Evolutionary conservation across 2,113 vertebrate species (phyloP).

Genomic region (Hypocryptadius cinnamomeus): DNA sequence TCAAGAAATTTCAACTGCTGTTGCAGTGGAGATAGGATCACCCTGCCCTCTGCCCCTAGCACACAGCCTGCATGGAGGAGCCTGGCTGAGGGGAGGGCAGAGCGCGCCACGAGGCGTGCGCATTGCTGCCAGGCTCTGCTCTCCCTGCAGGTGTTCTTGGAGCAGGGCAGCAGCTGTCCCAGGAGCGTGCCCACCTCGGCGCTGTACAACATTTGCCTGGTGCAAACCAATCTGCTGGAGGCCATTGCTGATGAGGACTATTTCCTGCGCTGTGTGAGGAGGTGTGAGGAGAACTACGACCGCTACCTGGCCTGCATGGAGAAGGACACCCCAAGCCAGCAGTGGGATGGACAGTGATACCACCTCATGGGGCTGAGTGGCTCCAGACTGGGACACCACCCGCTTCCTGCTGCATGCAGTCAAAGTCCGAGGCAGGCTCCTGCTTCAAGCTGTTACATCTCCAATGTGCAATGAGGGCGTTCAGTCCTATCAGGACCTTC

Average conservation of each 20-base stretch:
- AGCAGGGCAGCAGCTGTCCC: conserved; percentile 35
- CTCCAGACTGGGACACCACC: neutral
- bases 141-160: conserved; percentile 73
- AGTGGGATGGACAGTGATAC: neutral
- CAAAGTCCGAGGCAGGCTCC: neutral
- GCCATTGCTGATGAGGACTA: conserved; percentile 80
- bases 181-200: conserved; percentile 68
- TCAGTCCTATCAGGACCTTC: neutral
- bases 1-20: neutral
- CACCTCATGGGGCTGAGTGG: neutral
- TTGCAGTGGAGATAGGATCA: neutral
- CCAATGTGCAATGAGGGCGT: fast-evolving
- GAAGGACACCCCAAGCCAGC: neutral
- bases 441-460: neutral
- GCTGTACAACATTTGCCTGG: conserved; percentile 77
- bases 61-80: fast-evolving
- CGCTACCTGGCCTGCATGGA: conserved; percentile 55
- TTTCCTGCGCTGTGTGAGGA: conserved; percentile 75
- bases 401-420: neutral
- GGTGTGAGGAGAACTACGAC: conserved; percentile 82
- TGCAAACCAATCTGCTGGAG: conserved; percentile 82
- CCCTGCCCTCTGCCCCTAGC: fast-evolving
- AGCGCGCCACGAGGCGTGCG: fast-evolving
- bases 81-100: neutral
- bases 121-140: neutral